Percentiles rank a stretch among this genome's conserved stretches.
phyloP scores from a whole-genome alignment of 1,140 invertebrate species.

The Bombus waltoni region DNA sequence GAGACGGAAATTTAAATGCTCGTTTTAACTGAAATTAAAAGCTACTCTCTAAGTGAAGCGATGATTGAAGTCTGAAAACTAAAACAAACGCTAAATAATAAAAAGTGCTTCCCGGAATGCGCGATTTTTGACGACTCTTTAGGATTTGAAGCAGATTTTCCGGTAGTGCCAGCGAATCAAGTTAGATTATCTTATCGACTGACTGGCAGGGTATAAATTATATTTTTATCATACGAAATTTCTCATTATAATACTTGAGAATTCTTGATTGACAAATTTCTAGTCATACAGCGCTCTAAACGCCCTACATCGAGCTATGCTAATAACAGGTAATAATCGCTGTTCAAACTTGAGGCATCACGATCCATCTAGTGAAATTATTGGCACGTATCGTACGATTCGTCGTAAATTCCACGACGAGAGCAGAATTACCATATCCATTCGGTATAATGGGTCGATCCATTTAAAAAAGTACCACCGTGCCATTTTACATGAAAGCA shows the following conservation, averaged over 20 bases:
- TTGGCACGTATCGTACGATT: slow-evolving; percentile 9
- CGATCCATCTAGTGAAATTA: not conserved
- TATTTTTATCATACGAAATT: no score
- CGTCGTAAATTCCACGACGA: slow-evolving; percentile 1
- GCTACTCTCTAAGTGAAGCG: no score
- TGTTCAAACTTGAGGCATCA: not conserved
- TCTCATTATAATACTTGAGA: not conserved
- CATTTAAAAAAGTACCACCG: slow-evolving; percentile 25
- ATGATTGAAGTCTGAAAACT: no score
- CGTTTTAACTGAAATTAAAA: no score
- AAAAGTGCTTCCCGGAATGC: no score
- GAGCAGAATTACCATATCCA: not conserved
- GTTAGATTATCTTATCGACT: no score
- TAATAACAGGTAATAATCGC: not conserved
- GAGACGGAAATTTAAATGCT: no score
- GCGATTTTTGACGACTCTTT: no score
- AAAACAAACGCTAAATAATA: no score
- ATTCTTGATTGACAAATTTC: not conserved
- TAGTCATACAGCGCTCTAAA: not conserved
- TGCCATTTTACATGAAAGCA: slow-evolving; percentile 21
- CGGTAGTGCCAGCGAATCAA: no score
- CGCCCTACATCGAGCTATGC: not conserved
- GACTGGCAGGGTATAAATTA: no score
- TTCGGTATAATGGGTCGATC: not conserved
- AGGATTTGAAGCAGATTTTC: no score